A percentile compares a stretch with the other conserved stretches of the same genome.
Conservation (phyloP, 2,113 vertebrate genomes). For the Rhipidura dahli region DNA sequence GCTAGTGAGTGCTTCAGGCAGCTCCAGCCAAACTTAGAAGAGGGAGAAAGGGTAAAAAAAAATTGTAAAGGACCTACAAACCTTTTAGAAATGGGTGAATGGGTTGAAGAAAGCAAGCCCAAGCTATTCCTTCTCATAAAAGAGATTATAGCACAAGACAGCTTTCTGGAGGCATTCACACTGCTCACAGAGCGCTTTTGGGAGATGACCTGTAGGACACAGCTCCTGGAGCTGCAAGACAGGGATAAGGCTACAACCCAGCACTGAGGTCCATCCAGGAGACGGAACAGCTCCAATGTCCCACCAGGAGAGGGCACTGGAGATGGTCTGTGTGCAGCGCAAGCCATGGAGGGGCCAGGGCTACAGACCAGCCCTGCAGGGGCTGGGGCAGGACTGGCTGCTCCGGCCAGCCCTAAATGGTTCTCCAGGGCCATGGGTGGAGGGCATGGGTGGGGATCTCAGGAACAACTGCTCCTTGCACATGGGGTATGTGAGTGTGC, state of each 20-base stretch:
- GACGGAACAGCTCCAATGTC: neutral
- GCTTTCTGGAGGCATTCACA: neutral
- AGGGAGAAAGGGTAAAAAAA: neutral
- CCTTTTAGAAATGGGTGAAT: neutral
- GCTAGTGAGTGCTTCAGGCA: neutral
- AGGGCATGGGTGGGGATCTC: neutral
- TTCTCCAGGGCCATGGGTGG: neutral
- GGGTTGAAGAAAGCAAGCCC: neutral
- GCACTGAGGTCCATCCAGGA: neutral
- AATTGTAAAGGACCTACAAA: neutral
- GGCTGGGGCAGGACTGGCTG: neutral
- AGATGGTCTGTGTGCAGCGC: neutral
- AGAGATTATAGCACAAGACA: neutral
- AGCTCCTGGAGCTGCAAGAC: neutral
- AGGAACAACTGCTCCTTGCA: neutral
- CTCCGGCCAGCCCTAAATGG: neutral
- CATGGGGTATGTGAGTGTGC: too few species aligned
- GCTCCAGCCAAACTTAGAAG: neutral
- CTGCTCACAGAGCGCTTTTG: neutral
- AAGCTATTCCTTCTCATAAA: neutral
- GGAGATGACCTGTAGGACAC: neutral
- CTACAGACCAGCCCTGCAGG: accelerated
- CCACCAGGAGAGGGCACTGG: slow-evolving; percentile 5
- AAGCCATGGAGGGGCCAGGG: accelerated
- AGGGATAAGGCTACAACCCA: neutral